phyloP scores from a whole-genome alignment of 2,888 invertebrate genomes.

The Rosalia funebris region DNA sequence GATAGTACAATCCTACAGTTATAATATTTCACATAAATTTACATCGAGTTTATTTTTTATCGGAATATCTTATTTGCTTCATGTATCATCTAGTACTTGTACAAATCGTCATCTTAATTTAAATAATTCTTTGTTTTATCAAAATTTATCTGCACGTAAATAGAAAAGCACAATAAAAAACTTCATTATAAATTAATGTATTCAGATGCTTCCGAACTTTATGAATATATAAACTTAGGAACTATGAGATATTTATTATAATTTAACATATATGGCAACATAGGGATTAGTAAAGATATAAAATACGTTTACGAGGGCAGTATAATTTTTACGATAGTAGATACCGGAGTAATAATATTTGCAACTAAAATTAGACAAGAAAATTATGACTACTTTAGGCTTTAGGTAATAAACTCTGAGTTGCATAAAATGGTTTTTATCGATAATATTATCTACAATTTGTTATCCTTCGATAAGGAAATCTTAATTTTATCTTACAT shows the following conservation, averaged over 20 bases:
- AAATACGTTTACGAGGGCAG: conserved; percentile 13
- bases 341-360: not conserved
- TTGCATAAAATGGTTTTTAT: no score
- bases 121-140: no score
- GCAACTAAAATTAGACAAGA: conserved; percentile 3
- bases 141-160: conserved; percentile 5
- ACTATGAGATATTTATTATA: conserved; percentile 2
- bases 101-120: no score
- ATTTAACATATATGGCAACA: not conserved
- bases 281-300: conserved; percentile 8
- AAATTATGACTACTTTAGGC: not conserved
- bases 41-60: no score
- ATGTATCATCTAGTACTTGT: no score
- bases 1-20: no score
- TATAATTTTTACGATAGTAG: conserved; percentile 12
- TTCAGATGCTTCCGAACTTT: conserved; percentile 2
- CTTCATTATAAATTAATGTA: not conserved
- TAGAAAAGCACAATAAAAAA: not conserved
- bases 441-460: no score
- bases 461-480: no score
- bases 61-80: no score
- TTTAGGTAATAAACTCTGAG: no score
- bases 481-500: no score
- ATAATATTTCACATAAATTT: no score
- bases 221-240: conserved; percentile 5